These are phyloP conservation scores for Rhaphigaster nebulosa DNA, from an alignment of 2,888 invertebrate genomes.

Conservation along the genomic window DNA sequence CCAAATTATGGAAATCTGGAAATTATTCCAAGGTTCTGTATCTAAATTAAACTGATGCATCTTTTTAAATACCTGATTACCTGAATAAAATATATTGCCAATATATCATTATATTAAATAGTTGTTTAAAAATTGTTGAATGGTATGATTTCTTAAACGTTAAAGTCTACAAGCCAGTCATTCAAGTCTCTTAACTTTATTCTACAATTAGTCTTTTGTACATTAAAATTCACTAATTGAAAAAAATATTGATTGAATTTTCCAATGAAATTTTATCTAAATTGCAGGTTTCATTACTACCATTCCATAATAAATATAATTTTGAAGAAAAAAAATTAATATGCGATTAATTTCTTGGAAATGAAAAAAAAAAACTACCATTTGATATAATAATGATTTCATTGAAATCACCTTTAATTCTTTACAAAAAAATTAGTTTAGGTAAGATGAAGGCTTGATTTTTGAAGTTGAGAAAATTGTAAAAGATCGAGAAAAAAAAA, in stretches of 20 bases:
- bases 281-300: background rate
- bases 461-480: background rate
- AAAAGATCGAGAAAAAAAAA: background rate
- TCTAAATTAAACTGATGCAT: background rate
- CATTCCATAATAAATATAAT: background rate
- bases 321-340: background rate
- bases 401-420: background rate
- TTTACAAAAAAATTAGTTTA: background rate
- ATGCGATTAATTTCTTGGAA: background rate
- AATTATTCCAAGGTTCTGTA: background rate
- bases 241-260: background rate
- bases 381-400: background rate
- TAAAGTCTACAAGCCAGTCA: constrained; percentile 37
- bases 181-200: constrained; percentile 33
- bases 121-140: background rate
- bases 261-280: background rate
- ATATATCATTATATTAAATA: background rate
- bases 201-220: background rate
- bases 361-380: background rate
- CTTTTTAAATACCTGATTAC: no score
- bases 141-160: background rate
- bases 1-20: background rate
- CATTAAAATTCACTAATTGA: background rate
- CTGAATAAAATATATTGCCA: background rate
- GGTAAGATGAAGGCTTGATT: background rate